Conservation (phyloP, 2,888 invertebrate genomes). For the Limenitis camilla region DNA sequence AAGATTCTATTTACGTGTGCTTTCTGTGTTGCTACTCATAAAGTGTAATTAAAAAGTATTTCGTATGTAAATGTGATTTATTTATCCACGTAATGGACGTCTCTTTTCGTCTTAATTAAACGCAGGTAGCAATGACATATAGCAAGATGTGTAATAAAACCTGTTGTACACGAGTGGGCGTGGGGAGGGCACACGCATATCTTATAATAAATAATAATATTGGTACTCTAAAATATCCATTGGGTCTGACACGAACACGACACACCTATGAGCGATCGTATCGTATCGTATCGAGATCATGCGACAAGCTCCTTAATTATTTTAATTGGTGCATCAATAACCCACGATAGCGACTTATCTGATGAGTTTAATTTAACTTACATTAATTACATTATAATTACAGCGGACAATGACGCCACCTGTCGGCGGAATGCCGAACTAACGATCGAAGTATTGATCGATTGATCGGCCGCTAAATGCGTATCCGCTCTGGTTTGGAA, state of each 20-base stretch:
- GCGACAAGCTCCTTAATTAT: conserved; percentile 39
- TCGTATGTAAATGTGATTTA: too few species aligned
- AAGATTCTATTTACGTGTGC: too few species aligned
- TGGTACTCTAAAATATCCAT: not conserved
- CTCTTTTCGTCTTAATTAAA: too few species aligned
- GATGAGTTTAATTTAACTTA: conserved; percentile 60
- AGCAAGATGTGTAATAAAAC: too few species aligned
- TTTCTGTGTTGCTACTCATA: too few species aligned
- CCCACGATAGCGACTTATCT: conserved; percentile 47
- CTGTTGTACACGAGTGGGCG: not conserved
- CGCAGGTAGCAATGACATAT: too few species aligned
- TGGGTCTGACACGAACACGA: conserved; percentile 1
- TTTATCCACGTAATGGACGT: too few species aligned
- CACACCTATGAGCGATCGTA: conserved; percentile 22
- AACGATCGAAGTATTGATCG: conserved; percentile 44
- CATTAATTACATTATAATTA: conserved; percentile 72
- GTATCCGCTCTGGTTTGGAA: conserved; percentile 21
- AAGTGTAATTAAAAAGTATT: too few species aligned
- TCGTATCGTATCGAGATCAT: conserved; percentile 27
- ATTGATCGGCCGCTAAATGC: conserved; percentile 22
- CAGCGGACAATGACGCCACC: conserved; percentile 58
- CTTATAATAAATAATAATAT: not conserved
- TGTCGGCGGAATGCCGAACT: conserved; percentile 55
- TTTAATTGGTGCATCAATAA: conserved; percentile 64
- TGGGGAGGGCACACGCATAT: not conserved